Conservation (phyloP, 2,888 invertebrate genomes). For the Hoplodrina blanda region DNA sequence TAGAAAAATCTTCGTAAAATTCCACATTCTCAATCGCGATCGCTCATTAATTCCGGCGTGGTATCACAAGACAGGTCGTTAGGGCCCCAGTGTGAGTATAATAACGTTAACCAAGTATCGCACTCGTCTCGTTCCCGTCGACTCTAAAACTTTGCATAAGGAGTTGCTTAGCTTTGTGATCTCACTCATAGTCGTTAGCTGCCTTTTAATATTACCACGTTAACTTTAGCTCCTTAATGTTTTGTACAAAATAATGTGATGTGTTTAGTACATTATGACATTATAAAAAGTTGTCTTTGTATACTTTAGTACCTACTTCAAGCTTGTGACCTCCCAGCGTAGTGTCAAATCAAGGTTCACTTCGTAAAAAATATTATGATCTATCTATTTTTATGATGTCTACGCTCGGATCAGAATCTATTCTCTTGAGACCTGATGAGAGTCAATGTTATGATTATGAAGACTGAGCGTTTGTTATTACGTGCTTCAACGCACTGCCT, state of each 20-base stretch:
- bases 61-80: slow-evolving; percentile 47
- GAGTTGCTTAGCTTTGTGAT: slow-evolving; percentile 58
- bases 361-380: slow-evolving; percentile 38
- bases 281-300: not conserved
- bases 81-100: slow-evolving; percentile 29
- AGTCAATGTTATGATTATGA: slow-evolving; percentile 41
- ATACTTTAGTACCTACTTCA: slow-evolving; percentile 15
- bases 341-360: slow-evolving; percentile 16
- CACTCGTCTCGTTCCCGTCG: slow-evolving; percentile 37
- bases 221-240: slow-evolving; percentile 38
- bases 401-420: slow-evolving; percentile 31
- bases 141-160: slow-evolving; percentile 61
- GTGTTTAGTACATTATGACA: not conserved
- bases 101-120: slow-evolving; percentile 55
- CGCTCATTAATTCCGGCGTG: slow-evolving; percentile 40
- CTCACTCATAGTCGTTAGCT: slow-evolving; percentile 57
- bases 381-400: slow-evolving; percentile 38
- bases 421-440: slow-evolving; percentile 28
- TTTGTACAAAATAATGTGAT: slow-evolving; percentile 33
- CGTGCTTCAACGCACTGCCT: slow-evolving; percentile 24
- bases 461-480: slow-evolving; percentile 34
- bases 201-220: slow-evolving; percentile 59
- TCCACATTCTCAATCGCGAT: slow-evolving; percentile 21
- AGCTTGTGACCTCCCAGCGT: slow-evolving; percentile 10
- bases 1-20: not conserved